Evolutionary conservation across 2,113 vertebrate genomes (phyloP), one percentile per base, ranked within the genome.

Genomic region (Myotis brandtii): DNA sequence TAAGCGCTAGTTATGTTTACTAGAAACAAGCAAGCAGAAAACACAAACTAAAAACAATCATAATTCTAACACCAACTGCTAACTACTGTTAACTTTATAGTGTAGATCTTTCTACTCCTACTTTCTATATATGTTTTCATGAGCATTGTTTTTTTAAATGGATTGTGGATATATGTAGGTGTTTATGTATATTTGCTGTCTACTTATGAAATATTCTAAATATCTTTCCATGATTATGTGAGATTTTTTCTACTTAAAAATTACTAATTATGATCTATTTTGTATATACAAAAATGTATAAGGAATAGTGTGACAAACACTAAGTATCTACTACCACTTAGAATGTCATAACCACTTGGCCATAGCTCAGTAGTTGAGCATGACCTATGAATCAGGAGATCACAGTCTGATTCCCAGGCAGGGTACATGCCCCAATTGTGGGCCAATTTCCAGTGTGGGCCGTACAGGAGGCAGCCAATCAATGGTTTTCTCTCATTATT

Each of bases 231-330:
- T 80, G 54, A 76, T 40, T 43, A 14, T 86, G 0, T 73, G 52
- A 88, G 37, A 40, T 59, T 83, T 92, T 86, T 46, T 17, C 72
- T 81, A 23, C 92, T 86, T 85, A 85, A 91, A 66, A 85, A 25
- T 23, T 64, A n/a, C 37, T 46, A 86, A 87, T 95, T 48, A 67
- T 25, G 11, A 95, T 77, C 43, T 85, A 67, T 91, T 77, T 88
- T 81, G 48, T n/a, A 43, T 43, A 79, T 67, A 62, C 27, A 43
- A 62, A n/a, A 89, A 73, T 9, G 5, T 40, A 46, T 64, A 9
- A 34, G 67, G 54, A 86, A 48, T 32, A 86, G 9, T 43, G 4
- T 56, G 43, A 54, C 7, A 59, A 76, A 52, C 3, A 67, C 27
- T 75, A 59, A 8, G 12, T 52, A 48, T 17, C 8, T 8, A 56